Evolutionary conservation across 2,113 vertebrate species (phyloP), one percentile per base, ranked within the genome.

Genomic region (Phycodurus eques): DNA sequence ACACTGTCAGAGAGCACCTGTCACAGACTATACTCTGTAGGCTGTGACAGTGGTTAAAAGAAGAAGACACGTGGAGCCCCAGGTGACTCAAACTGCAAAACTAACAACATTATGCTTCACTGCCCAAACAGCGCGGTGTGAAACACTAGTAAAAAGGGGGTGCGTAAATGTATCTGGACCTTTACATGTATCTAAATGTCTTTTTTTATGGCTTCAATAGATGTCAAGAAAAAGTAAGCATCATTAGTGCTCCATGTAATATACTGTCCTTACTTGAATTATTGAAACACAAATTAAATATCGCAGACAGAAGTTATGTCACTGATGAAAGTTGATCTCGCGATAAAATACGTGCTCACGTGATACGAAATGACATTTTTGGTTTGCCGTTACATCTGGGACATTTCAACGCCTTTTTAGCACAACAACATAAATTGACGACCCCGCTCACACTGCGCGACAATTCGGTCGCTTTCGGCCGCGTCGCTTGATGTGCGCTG

Each of bases 1-100:
- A 72, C 47, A 69, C 42, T 69, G 27, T 60, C 74, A 80, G 73
- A 71, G 46, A 54, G 77, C 86, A 87, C 83, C 86, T 88, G 89
- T 75, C 88, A 90, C 78, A 67, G 67, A 70, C 71, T 51, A 68
- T 79, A 73, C 59, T 42, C 54, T 31, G 56, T n/a, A 74, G 60
- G 67, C 79, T 79, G 62, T 82, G 85, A 83, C 76, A 71, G 83
- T 35, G 65, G 79, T 83, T 89, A 89, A 88, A 83, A 79, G 62
- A 85, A 87, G 44, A 80, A 80, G 90, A 91, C 90, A 83, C 72
- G 79, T 76, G 85, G 77, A 78, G 84, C 88, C 86, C 72, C 81
- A 81, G 86, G 88, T 90, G 86, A 88, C 82, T 87, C 80, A 83
- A 82, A 87, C 64, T 80, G 83, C 82, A 86, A 87, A 85, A 84